A percentile compares a stretch with the other conserved stretches of the same genome.
Evolutionary conservation across 2,113 vertebrate species (phyloP).

Genomic region (Dasyprocta punctata): DNA sequence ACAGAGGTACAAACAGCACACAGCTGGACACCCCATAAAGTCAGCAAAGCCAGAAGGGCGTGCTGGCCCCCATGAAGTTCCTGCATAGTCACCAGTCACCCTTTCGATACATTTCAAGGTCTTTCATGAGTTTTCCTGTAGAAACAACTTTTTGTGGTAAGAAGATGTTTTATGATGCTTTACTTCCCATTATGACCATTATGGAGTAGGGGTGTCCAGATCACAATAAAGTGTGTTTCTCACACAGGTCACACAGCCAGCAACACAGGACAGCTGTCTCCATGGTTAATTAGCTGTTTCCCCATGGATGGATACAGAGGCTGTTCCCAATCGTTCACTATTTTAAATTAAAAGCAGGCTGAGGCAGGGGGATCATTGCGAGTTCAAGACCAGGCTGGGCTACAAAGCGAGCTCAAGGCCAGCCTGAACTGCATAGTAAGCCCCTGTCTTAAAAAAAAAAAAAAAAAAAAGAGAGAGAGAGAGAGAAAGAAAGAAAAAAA

Average conservation of each 20-base stretch:
- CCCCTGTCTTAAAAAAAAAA: too few relatives aligned
- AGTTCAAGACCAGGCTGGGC: too few relatives aligned
- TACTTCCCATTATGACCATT: not conserved
- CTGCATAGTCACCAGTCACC: not conserved
- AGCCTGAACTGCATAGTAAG: too few relatives aligned
- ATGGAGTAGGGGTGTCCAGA: not conserved
- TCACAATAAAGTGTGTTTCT: not conserved
- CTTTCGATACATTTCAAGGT: not conserved
- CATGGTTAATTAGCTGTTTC: not conserved
- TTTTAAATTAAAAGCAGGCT: not conserved
- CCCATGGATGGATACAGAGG: rapidly evolving
- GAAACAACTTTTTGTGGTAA: not conserved
- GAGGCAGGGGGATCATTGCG: too few relatives aligned
- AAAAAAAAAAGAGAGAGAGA: too few relatives aligned
- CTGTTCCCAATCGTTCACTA: too few relatives aligned
- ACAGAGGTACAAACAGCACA: not conserved
- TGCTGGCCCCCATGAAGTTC: not conserved
- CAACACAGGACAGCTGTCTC: too few relatives aligned
- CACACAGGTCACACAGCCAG: not conserved
- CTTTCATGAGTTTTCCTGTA: not conserved
- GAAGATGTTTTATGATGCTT: not conserved
- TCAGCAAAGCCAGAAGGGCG: not conserved
- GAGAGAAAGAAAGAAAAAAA: too few relatives aligned
- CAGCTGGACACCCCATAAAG: not conserved
- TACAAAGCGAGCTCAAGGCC: too few relatives aligned